Percentiles rank a stretch among this genome's conserved stretches.
Conservation (phyloP, 2,113 vertebrate genomes). For the Sula dactylatra region DNA sequence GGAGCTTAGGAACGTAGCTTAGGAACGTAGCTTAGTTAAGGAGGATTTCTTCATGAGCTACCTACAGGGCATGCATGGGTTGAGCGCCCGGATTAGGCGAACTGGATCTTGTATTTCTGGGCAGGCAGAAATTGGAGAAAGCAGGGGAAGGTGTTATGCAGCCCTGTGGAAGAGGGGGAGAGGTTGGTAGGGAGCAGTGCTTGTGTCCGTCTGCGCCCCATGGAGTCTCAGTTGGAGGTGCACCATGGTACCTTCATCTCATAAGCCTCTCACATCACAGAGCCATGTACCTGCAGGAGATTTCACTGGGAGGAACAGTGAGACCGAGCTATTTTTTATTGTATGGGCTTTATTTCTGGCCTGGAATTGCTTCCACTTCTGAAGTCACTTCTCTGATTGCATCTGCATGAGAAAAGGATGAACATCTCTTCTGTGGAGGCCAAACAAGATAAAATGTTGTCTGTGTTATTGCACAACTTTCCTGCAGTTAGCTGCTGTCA, state of each 20-base stretch:
- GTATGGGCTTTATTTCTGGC: background rate
- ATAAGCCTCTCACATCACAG: background rate
- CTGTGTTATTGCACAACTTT: background rate
- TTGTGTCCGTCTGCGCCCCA: background rate
- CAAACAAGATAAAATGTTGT: background rate
- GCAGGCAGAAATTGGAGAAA: background rate
- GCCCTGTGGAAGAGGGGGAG: background rate
- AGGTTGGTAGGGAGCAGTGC: background rate
- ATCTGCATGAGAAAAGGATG: background rate
- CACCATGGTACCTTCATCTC: background rate
- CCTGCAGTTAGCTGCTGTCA: background rate
- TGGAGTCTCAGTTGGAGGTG: background rate
- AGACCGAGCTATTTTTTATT: background rate
- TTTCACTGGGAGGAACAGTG: background rate
- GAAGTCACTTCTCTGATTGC: background rate
- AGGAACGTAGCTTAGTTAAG: constrained; percentile 3
- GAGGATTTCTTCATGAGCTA: background rate
- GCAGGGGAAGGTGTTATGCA: background rate
- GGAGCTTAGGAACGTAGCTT: background rate
- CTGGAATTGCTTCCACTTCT: background rate
- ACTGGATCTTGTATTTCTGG: background rate
- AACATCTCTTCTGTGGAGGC: background rate
- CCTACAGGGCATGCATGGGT: background rate
- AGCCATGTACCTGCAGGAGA: rapidly evolving
- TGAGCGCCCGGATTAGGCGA: background rate